These are phyloP conservation scores for Chloropsis hardwickii DNA, from an alignment of 2,113 vertebrate genomes.

Conservation along the genomic window DNA sequence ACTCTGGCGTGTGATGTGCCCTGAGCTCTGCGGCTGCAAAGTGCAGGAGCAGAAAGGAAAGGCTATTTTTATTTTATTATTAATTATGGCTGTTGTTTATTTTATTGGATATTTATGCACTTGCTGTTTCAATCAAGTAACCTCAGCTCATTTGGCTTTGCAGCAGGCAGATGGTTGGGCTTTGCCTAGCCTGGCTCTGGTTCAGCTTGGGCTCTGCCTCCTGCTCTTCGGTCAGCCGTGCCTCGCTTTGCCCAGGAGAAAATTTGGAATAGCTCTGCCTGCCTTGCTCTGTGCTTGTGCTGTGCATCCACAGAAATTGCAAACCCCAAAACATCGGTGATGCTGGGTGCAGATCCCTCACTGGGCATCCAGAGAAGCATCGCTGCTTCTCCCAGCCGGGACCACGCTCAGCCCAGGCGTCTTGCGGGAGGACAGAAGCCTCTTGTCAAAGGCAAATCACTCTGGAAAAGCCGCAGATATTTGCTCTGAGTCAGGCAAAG, in stretches of 20 bases:
- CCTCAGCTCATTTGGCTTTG: neutral
- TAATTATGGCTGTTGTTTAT: conserved; percentile 27
- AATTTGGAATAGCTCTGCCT: neutral
- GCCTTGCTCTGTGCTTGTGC: neutral
- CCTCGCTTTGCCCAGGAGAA: neutral
- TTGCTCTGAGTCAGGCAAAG: neutral
- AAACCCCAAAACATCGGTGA: neutral
- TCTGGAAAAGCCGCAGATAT: conserved; percentile 7
- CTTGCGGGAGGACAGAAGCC: conserved; percentile 5
- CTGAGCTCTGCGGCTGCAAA: neutral
- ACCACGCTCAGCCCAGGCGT: neutral
- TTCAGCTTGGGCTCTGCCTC: neutral
- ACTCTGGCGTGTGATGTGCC: conserved; percentile 16
- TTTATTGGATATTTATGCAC: neutral
- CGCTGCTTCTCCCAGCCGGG: neutral
- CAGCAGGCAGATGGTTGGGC: neutral
- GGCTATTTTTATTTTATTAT: neutral
- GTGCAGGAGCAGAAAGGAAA: neutral
- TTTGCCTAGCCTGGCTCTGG: neutral
- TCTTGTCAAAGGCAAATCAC: conserved; percentile 8
- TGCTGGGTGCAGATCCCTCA: neutral
- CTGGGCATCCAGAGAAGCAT: neutral
- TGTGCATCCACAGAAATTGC: neutral
- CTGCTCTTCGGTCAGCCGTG: neutral
- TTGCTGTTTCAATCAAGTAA: neutral